A percentile compares a stretch with the other conserved stretches of the same genome.
These are phyloP conservation scores for Xestobium rufovillosum DNA, from an alignment of 2,888 invertebrate genomes.

Conservation along the genomic window DNA sequence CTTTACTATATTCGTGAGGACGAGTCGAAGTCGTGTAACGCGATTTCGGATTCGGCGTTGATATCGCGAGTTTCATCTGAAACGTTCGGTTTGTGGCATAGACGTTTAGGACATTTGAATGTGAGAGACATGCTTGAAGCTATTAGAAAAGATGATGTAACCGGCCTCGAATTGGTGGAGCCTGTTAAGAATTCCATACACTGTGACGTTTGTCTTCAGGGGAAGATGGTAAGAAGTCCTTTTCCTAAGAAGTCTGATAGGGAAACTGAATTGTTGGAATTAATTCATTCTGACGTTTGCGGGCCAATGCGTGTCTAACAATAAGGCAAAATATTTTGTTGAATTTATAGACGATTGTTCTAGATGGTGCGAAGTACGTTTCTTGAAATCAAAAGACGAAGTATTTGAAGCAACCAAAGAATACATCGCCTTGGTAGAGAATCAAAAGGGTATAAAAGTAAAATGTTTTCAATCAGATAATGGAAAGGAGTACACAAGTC, in stretches of 20 bases:
- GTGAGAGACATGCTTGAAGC: conserved; percentile 4
- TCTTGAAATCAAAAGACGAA: conserved; percentile 24
- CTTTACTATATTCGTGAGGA: conserved; percentile 8
- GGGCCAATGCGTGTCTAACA: conserved; percentile 19
- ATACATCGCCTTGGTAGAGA: conserved; percentile 22
- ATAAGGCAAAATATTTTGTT: conserved; percentile 22
- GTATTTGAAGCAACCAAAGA: conserved; percentile 19
- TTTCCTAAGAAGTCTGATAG: conserved; percentile 16
- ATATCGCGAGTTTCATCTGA: too few species aligned
- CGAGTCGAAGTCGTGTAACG: too few species aligned
- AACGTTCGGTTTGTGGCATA: conserved; percentile 15
- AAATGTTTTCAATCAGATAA: conserved; percentile 23
- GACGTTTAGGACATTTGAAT: conserved; percentile 18
- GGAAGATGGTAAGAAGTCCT: conserved; percentile 16
- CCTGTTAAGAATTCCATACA: background rate
- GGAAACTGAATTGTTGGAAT: conserved; percentile 19
- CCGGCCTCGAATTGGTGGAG: background rate
- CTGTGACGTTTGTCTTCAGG: conserved; percentile 15
- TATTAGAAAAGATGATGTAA: background rate
- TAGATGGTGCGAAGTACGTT: conserved; percentile 22
- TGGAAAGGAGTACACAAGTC: conserved; percentile 19
- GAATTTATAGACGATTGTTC: conserved; percentile 27
- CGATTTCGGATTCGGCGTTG: background rate
- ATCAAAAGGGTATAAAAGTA: conserved; percentile 18
- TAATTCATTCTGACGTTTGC: conserved; percentile 24